Evolutionary conservation across 2,113 vertebrate species (phyloP).

Genomic region (Mirounga angustirostris): DNA sequence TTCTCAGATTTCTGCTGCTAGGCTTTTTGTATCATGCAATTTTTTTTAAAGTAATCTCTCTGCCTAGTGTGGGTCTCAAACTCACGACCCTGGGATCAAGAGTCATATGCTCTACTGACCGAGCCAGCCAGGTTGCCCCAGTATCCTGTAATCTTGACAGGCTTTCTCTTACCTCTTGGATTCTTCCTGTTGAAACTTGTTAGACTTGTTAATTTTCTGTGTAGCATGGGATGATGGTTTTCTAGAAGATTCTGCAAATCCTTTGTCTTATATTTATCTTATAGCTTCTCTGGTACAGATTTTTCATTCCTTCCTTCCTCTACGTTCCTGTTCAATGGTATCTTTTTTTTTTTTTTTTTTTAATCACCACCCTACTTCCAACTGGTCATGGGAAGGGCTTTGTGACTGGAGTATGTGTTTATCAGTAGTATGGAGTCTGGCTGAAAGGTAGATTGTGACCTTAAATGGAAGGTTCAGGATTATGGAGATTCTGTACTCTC

Average conservation of each 20-base stretch:
- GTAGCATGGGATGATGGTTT: slow-evolving; percentile 7
- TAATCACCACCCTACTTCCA: neutral
- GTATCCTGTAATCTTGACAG: neutral
- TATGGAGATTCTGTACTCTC: neutral
- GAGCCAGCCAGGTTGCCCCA: neutral
- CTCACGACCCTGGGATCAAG: neutral
- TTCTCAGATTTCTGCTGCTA: slow-evolving; percentile 44
- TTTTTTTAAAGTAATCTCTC: neutral
- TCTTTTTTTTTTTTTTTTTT: neutral
- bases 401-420: neutral
- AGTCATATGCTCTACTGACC: neutral
- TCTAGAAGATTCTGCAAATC: slow-evolving; percentile 12
- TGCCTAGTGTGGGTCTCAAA: neutral
- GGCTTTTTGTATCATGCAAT: neutral
- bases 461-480: neutral
- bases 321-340: neutral
- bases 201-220: slow-evolving; percentile 56
- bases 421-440: neutral
- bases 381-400: neutral
- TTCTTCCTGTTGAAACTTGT: slow-evolving; percentile 6
- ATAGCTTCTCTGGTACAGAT: neutral
- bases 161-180: slow-evolving; percentile 36
- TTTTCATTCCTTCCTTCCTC: neutral
- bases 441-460: neutral
- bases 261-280: neutral